phyloP scores from a whole-genome alignment of 2,797 vertebrate species.

The Gadopsis bispinosus region DNA sequence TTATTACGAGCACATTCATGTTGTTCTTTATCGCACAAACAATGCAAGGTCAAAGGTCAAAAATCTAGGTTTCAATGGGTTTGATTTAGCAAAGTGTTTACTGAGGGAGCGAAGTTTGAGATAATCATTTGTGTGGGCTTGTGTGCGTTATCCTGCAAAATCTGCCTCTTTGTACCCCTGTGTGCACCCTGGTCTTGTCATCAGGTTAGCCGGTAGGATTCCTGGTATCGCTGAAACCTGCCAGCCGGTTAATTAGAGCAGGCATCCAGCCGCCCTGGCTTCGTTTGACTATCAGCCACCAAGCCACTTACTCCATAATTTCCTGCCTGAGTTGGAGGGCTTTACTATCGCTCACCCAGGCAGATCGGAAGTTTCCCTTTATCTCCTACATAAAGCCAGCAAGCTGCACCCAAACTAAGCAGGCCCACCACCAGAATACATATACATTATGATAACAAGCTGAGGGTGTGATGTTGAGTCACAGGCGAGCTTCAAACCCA shows the following conservation, averaged over 20 bases:
- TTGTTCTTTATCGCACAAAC: background rate
- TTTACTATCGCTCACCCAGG: slow-evolving; percentile 79
- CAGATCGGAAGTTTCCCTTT: slow-evolving; percentile 82
- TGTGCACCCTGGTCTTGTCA: slow-evolving; percentile 61
- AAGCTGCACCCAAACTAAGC: slow-evolving; percentile 61
- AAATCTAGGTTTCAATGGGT: background rate
- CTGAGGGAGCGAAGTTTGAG: background rate
- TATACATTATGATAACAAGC: slow-evolving; percentile 75
- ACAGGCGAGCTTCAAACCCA: slow-evolving; percentile 60
- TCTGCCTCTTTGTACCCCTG: slow-evolving; percentile 33
- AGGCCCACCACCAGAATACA: slow-evolving; percentile 57
- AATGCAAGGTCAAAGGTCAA: slow-evolving; percentile 13
- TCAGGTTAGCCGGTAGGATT: slow-evolving; percentile 66
- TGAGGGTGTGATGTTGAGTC: slow-evolving; percentile 55
- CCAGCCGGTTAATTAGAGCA: slow-evolving; percentile 84
- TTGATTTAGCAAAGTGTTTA: background rate
- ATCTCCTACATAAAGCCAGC: slow-evolving; percentile 78
- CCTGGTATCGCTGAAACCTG: slow-evolving; percentile 72
- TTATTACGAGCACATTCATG: background rate
- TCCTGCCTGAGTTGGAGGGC: slow-evolving; percentile 84
- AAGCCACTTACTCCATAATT: slow-evolving; percentile 86
- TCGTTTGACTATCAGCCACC: slow-evolving; percentile 85
- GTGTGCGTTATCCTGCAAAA: slow-evolving; percentile 16
- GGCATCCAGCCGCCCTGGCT: slow-evolving; percentile 76
- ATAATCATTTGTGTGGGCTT: slow-evolving; percentile 24